These are phyloP conservation scores for Drymonia ruficornis DNA, from an alignment of 2,888 invertebrate species.

Conservation along the genomic window DNA sequence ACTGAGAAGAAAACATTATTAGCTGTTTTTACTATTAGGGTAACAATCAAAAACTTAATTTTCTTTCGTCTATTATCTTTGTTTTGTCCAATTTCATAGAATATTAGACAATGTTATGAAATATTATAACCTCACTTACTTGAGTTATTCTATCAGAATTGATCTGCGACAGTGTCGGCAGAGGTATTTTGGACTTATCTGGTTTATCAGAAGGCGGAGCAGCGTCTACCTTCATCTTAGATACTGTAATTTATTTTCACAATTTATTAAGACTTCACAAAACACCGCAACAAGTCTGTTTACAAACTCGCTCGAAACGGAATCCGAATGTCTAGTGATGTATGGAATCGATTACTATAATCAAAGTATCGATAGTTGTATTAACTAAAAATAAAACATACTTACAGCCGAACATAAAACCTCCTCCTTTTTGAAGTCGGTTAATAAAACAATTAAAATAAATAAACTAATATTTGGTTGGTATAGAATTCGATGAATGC, in stretches of 20 bases:
- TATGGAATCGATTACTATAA: too few species aligned
- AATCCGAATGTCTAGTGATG: neutral
- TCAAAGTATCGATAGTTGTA: too few species aligned
- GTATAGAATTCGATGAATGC: too few species aligned
- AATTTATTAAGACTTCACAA: slow-evolving; percentile 9
- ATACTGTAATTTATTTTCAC: slow-evolving; percentile 19
- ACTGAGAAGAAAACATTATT: too few species aligned
- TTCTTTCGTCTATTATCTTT: too few species aligned
- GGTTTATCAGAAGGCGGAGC: slow-evolving; percentile 62
- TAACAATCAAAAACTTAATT: too few species aligned
- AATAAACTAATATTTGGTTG: too few species aligned
- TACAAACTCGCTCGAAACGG: slow-evolving; percentile 1
- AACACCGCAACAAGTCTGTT: slow-evolving; percentile 6
- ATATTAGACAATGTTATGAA: slow-evolving; percentile 42
- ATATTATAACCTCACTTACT: slow-evolving; percentile 82
- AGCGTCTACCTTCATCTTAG: slow-evolving; percentile 67
- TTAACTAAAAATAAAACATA: too few species aligned
- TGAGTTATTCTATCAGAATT: slow-evolving; percentile 95
- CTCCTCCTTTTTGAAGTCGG: too few species aligned
- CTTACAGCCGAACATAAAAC: too few species aligned
- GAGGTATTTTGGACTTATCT: slow-evolving; percentile 83
- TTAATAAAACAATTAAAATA: too few species aligned
- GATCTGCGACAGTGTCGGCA: slow-evolving; percentile 95
- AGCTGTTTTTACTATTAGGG: too few species aligned
- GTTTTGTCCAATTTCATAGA: neutral